Evolutionary conservation across 2,888 invertebrate genomes (phyloP).

Genomic region (Polylopha cassiicola): DNA sequence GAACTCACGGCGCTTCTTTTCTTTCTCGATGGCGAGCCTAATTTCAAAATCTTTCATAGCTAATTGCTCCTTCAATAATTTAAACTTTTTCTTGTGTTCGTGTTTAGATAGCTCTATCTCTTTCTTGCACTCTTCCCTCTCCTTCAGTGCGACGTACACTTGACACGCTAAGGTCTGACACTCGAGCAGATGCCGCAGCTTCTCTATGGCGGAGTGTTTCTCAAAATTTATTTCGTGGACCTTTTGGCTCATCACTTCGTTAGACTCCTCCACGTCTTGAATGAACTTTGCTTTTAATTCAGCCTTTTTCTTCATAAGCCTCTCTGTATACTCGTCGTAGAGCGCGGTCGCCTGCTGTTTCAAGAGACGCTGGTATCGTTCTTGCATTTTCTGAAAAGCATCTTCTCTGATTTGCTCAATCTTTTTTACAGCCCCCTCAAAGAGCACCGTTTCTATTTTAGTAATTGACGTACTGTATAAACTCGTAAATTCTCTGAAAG

Average conservation of each 20-base stretch:
- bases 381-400: conserved; percentile 43
- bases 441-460: conserved; percentile 50
- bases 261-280: conserved; percentile 35
- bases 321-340: conserved; percentile 46
- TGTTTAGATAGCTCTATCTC: conserved; percentile 40
- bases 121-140: conserved; percentile 50
- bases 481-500: conserved; percentile 45
- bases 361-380: conserved; percentile 38
- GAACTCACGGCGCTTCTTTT: conserved; percentile 41
- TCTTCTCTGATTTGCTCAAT: conserved; percentile 41
- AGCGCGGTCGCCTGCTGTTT: conserved; percentile 50
- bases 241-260: conserved; percentile 31
- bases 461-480: conserved; percentile 46
- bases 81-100: conserved; percentile 49
- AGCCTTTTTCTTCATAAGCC: conserved; percentile 40
- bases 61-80: conserved; percentile 40
- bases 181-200: conserved; percentile 47
- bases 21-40: conserved; percentile 41
- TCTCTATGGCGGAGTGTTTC: conserved; percentile 58
- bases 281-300: conserved; percentile 47
- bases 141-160: conserved; percentile 64
- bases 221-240: conserved; percentile 58
- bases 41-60: conserved; percentile 49
- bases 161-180: conserved; percentile 65
- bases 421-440: conserved; percentile 45